These are phyloP conservation scores for Hemitrygon akajei DNA, from an alignment of 2,797 vertebrate genomes.

Conservation along the genomic window DNA sequence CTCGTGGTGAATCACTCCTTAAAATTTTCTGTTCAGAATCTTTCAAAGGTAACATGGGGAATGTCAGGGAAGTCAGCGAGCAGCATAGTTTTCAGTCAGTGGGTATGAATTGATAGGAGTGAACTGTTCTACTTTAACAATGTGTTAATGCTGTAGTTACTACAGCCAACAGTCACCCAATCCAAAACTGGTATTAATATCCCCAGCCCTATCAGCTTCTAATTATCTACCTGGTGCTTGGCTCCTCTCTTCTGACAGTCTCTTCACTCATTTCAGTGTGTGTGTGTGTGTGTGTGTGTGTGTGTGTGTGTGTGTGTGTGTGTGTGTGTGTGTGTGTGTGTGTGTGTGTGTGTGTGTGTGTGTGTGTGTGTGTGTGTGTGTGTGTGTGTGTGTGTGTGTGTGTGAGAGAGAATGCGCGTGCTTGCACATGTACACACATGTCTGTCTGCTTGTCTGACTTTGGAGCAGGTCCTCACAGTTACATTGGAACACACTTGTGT, in stretches of 20 bases:
- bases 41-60: neutral
- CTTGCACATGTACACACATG: too few species aligned
- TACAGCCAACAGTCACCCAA: slow-evolving; percentile 21
- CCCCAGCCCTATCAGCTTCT: neutral
- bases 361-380: too few species aligned
- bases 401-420: too few species aligned
- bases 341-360: too few species aligned
- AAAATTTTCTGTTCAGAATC: neutral
- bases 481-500: neutral
- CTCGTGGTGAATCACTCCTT: neutral
- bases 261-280: slow-evolving; percentile 34
- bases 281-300: neutral
- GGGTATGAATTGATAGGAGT: slow-evolving; percentile 27
- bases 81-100: neutral
- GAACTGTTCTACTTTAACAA: slow-evolving; percentile 9
- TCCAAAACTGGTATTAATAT: slow-evolving; percentile 16
- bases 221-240: slow-evolving; percentile 23
- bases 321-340: too few species aligned
- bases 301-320: too few species aligned
- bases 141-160: slow-evolving; percentile 32
- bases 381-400: neutral
- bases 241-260: slow-evolving; percentile 14
- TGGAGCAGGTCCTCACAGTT: neutral
- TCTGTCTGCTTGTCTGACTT: too few species aligned
- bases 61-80: slow-evolving; percentile 9